Evolutionary conservation across 2,888 invertebrate genomes (phyloP), one percentile per base, ranked within the genome.

Genomic region (Arrhopalites spinosus): DNA sequence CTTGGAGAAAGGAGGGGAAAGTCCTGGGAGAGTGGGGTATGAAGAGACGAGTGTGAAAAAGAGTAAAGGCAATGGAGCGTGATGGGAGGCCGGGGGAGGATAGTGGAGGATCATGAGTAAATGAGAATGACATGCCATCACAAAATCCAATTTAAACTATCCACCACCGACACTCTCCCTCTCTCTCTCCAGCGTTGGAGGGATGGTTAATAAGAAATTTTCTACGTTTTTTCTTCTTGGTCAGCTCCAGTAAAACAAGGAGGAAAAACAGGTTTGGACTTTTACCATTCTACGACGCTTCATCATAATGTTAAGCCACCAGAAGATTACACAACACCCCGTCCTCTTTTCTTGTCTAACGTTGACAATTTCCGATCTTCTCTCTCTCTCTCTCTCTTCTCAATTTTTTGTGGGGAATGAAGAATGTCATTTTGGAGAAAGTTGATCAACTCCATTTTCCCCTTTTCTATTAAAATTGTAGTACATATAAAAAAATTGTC

Each of bases 111-210:
- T 64, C 64, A 47, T 66, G 36, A 43, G 43, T 11, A n/a, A 66
- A 36, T 36, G 11, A 36, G 36, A 43, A 43, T 64, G 36, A 64
- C 64, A 64, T 66, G 66, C 43, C 66, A 66, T 66, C 66, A 36
- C 2, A 66, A 66, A 66, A 66, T 66, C 66, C 66, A 66, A 66
- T 66, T 66, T 66, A 2, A 3, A 7, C 5, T 36, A 36, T 11
- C n/a, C 20, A 59, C 53, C 53, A 53, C 17, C 53, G 5, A 53
- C 53, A 45, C 47, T 11, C 47, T 11, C 47, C 47, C 47, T 45
- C 15, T 8, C 15, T 8, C 15, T 45, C 11, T 53, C 15, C 20
- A 20, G 17, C 20, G 59, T n/a, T 2, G 2, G 20, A 25, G 25
- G 59, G n/a, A n/a, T n/a, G n/a, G 23, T 59, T 59, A 59, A 25